Conservation (phyloP, 2,113 vertebrate species). For the Takifugu bimaculatus region DNA sequence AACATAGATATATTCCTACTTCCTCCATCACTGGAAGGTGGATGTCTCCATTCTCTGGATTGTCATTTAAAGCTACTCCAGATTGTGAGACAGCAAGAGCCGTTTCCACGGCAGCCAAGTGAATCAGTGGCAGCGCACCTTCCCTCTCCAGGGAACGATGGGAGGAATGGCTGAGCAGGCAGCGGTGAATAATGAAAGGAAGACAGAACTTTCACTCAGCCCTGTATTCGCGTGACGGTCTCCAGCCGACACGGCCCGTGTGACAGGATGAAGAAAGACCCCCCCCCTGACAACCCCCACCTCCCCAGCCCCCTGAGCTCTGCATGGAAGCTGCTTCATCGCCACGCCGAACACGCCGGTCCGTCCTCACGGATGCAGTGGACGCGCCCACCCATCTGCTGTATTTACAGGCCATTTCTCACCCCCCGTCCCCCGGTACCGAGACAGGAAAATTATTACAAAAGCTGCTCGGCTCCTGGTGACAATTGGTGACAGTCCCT, state of each 20-base stretch:
- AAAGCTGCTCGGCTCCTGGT: slow-evolving; percentile 54
- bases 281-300: too few species aligned
- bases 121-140: slow-evolving; percentile 36
- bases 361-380: slow-evolving; percentile 9
- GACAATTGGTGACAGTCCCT: slow-evolving; percentile 73
- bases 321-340: slow-evolving; percentile 28
- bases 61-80: slow-evolving; percentile 25
- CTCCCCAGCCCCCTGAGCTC: slow-evolving; percentile 6
- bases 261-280: slow-evolving; percentile 27
- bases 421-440: slow-evolving; percentile 44
- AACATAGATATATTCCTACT: not conserved
- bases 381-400: slow-evolving; percentile 48
- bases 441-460: slow-evolving; percentile 69
- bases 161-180: slow-evolving; percentile 40
- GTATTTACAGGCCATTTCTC: slow-evolving; percentile 62
- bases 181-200: slow-evolving; percentile 57
- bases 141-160: slow-evolving; percentile 19
- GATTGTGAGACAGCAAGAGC: slow-evolving; percentile 24
- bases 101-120: slow-evolving; percentile 32
- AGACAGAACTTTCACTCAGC: slow-evolving; percentile 36
- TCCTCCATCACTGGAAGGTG: not conserved
- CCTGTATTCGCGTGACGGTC: slow-evolving; percentile 22
- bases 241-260: slow-evolving; percentile 17
- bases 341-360: slow-evolving; percentile 13
- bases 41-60: slow-evolving; percentile 1